Percentiles rank a stretch among this genome's conserved stretches.
Evolutionary conservation across 1,140 invertebrate species (phyloP).

Genomic region (Diplogasteroides magnus): DNA sequence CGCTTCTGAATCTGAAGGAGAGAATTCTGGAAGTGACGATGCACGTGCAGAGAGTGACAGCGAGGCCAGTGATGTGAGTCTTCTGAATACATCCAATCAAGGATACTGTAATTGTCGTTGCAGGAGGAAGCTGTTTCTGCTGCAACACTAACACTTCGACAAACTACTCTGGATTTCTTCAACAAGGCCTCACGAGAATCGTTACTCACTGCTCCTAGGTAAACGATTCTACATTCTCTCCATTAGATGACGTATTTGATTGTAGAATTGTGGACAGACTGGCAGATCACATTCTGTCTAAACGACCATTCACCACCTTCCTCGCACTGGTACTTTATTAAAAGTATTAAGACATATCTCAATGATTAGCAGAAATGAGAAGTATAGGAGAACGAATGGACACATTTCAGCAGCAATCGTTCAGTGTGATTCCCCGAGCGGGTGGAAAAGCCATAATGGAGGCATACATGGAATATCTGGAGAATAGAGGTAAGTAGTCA

Average conservation of each 20-base stretch:
- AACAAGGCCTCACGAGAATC: not conserved
- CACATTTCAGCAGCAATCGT: not conserved
- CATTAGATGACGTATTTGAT: too few relatives aligned
- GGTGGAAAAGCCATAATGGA: slow-evolving; percentile 17
- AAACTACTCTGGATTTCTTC: not conserved
- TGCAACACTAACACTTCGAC: too few relatives aligned
- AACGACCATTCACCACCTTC: not conserved
- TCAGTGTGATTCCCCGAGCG: not conserved
- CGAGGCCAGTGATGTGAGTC: not conserved
- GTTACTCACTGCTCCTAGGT: not conserved
- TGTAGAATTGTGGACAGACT: not conserved
- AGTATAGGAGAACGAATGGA: not conserved
- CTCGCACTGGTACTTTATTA: not conserved
- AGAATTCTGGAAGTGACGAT: not conserved
- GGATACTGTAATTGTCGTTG: not conserved
- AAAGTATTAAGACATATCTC: not conserved
- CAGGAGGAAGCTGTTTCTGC: not conserved
- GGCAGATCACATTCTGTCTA: not conserved
- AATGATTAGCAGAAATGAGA: not conserved
- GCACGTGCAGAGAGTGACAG: not conserved
- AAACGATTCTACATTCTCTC: too few relatives aligned
- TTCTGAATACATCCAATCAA: not conserved
- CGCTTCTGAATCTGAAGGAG: too few relatives aligned
- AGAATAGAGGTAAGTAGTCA: slow-evolving; percentile 23
- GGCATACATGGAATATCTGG: slow-evolving; percentile 22